These are phyloP conservation scores for Trichomalopsis sarcophagae DNA, from an alignment of 1,140 invertebrate species.

Conservation along the genomic window DNA sequence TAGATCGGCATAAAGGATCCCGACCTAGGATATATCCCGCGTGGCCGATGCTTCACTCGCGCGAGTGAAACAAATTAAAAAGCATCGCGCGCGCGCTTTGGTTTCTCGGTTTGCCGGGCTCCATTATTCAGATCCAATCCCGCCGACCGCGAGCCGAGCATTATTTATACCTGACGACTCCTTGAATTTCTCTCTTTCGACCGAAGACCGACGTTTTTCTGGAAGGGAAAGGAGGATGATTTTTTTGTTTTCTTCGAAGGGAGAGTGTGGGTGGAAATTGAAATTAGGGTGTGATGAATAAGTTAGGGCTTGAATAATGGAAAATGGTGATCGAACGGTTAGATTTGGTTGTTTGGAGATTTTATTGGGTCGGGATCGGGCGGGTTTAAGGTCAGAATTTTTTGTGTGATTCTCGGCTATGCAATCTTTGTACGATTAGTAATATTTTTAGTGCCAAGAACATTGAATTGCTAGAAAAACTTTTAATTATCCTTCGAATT, in stretches of 20 bases:
- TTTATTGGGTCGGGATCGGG: not conserved
- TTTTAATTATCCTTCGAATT: no score
- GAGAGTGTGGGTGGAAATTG: not conserved
- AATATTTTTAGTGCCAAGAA: no score
- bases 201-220: not conserved
- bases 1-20: constrained; percentile 11
- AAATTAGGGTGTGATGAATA: not conserved
- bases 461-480: no score
- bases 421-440: no score
- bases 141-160: constrained; percentile 59
- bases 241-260: not conserved
- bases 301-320: not conserved
- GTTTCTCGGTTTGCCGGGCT: constrained; percentile 63
- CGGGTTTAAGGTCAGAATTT: not conserved
- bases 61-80: constrained; percentile 69
- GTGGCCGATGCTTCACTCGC: constrained; percentile 37
- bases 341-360: not conserved
- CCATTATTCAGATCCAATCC: constrained; percentile 72
- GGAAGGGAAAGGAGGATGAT: not conserved
- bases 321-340: not conserved
- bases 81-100: constrained; percentile 64
- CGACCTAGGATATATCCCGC: not conserved
- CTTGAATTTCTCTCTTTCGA: constrained; percentile 33
- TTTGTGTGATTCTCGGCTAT: no score
- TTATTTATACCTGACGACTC: constrained; percentile 57